Conservation (phyloP, 2,888 invertebrate genomes). For the Mesoligia furuncula region DNA sequence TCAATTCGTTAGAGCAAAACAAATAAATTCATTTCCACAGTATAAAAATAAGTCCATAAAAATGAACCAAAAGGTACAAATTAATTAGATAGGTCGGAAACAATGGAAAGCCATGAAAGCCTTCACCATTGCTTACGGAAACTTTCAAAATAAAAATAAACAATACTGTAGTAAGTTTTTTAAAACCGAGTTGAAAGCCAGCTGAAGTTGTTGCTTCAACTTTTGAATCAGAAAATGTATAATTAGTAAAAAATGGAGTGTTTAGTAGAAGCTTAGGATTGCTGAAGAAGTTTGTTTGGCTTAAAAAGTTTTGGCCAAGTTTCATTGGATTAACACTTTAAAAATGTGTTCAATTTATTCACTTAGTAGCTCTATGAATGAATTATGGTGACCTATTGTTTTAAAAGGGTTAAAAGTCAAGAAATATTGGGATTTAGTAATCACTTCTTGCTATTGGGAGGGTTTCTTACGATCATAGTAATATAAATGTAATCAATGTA, state of each 20-base stretch:
- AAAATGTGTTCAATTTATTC: not conserved
- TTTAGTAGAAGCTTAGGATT: conserved; percentile 44
- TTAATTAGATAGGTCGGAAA: conserved; percentile 45
- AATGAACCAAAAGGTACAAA: conserved; percentile 37
- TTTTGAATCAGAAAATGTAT: conserved; percentile 52
- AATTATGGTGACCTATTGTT: not conserved
- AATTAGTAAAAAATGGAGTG: conserved; percentile 44
- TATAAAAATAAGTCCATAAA: conserved; percentile 21
- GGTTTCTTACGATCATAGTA: not conserved
- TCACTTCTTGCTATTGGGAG: not conserved
- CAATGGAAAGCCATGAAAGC: conserved; percentile 32
- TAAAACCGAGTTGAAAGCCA: conserved; percentile 41
- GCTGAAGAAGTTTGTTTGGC: conserved; percentile 33
- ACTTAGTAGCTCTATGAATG: not conserved
- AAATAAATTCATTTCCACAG: not conserved
- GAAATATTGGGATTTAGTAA: too few species aligned
- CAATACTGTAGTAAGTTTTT: conserved; percentile 36
- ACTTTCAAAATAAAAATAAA: conserved; percentile 48
- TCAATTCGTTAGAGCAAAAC: not conserved
- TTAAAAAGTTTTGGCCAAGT: not conserved
- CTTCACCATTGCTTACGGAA: conserved; percentile 15
- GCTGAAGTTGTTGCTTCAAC: conserved; percentile 31
- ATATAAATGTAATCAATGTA: not conserved
- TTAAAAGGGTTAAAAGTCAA: not conserved
- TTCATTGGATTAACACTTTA: not conserved